Percentiles rank a stretch among this genome's conserved stretches.
Evolutionary conservation across 1,140 invertebrate species (phyloP).

Genomic region (Scaptomyza pallida): DNA sequence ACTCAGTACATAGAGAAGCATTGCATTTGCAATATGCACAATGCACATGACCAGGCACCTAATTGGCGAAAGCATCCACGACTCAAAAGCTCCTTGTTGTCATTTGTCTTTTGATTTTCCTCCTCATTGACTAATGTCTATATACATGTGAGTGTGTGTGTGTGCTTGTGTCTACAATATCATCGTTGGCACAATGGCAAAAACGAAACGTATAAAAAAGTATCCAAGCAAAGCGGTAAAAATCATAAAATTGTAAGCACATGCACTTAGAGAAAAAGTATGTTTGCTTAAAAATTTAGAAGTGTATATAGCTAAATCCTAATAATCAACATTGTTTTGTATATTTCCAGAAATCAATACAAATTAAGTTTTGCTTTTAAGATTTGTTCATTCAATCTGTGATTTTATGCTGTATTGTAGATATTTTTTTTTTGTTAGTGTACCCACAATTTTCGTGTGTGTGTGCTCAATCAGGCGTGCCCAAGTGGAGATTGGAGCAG

Average conservation of each 20-base stretch:
- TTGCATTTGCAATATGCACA: constrained; percentile 43
- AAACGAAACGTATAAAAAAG: constrained; percentile 4
- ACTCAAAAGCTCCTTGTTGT: constrained; percentile 38
- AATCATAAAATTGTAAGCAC: constrained; percentile 56
- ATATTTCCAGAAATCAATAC: no score
- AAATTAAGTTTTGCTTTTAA: no score
- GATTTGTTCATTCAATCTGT: no score
- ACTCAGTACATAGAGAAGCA: constrained; percentile 7
- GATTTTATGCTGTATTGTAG: no score
- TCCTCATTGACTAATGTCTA: constrained; percentile 66
- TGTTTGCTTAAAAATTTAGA: no score
- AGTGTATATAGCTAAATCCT: no score
- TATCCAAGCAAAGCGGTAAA: constrained; percentile 13
- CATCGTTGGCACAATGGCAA: constrained; percentile 37
- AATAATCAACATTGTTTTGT: no score
- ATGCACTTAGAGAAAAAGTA: constrained; percentile 16
- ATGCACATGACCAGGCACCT: constrained; percentile 67
- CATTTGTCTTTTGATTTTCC: constrained; percentile 73
- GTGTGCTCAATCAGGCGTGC: constrained; percentile 71
- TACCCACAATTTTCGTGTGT: constrained; percentile 36
- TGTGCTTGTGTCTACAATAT: constrained; percentile 9
- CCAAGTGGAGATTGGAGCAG: constrained; percentile 44
- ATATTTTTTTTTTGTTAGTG: not conserved
- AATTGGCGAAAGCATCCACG: constrained; percentile 59
- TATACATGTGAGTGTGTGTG: constrained; percentile 11